phyloP scores from a whole-genome alignment of 35 echinoderm and acorn worm species.

The Ptychodera flava region DNA sequence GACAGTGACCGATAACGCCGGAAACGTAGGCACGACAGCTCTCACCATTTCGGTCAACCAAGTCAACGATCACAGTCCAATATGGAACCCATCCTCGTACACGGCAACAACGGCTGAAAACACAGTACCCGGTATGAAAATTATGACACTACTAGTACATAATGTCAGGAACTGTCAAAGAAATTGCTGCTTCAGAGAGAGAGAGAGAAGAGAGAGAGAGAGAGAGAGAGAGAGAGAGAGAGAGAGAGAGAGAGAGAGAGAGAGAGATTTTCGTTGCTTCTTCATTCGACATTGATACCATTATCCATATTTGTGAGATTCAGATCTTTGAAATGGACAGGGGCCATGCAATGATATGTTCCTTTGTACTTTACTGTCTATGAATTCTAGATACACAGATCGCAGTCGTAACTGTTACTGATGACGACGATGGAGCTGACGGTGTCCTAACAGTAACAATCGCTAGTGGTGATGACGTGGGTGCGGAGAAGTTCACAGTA shows the following conservation, averaged over 20 bases:
- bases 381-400: neutral
- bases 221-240: too few relatives aligned
- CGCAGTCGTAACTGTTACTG: neutral
- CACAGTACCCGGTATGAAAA: neutral
- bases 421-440: neutral
- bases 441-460: neutral
- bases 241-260: too few relatives aligned
- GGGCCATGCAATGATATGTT: too few relatives aligned
- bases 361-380: too few relatives aligned
- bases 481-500: neutral
- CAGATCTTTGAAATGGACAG: too few relatives aligned
- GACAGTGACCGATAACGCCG: neutral
- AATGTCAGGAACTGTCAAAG: too few relatives aligned
- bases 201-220: too few relatives aligned
- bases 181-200: too few relatives aligned
- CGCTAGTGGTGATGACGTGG: neutral
- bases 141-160: too few relatives aligned
- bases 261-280: too few relatives aligned
- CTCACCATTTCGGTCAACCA: conserved; percentile 56
- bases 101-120: conserved; percentile 46
- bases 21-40: neutral
- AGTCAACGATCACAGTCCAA: conserved; percentile 63
- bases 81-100: conserved; percentile 51
- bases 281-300: too few relatives aligned
- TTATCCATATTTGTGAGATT: too few relatives aligned